phyloP scores from a whole-genome alignment of 2,888 invertebrate species.

The Fissipunctia ypsillon region DNA sequence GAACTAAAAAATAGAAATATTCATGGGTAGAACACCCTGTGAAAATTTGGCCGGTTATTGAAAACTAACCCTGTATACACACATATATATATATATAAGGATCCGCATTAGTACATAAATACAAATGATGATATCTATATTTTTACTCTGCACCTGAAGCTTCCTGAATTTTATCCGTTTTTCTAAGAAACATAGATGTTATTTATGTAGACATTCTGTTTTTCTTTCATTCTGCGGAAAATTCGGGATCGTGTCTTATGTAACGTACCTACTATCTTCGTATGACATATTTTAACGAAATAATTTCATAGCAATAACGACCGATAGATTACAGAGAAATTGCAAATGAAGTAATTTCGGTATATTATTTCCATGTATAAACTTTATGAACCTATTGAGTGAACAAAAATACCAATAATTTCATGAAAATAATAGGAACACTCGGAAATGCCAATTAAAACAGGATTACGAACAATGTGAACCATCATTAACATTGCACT shows the following conservation, averaged over 20 bases:
- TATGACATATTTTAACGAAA: background rate
- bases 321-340: background rate
- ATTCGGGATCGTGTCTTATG: background rate
- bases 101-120: too few species aligned
- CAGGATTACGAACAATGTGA: background rate
- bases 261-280: background rate
- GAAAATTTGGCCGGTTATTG: too few species aligned
- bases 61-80: too few species aligned
- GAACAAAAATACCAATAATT: background rate
- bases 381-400: background rate
- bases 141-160: background rate
- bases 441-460: conserved; percentile 15
- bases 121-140: background rate
- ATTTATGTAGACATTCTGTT: conserved; percentile 3
- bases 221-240: conserved; percentile 17
- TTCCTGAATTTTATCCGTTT: background rate
- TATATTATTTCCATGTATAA: background rate
- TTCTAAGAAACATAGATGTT: conserved; percentile 23
- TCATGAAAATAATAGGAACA: background rate
- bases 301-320: background rate
- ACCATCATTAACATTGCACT: conserved; percentile 13
- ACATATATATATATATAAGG: too few species aligned
- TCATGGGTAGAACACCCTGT: too few species aligned
- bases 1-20: too few species aligned
- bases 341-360: background rate